phyloP scores from a whole-genome alignment of 2,113 vertebrate genomes.

The Casuarius casuarius region DNA sequence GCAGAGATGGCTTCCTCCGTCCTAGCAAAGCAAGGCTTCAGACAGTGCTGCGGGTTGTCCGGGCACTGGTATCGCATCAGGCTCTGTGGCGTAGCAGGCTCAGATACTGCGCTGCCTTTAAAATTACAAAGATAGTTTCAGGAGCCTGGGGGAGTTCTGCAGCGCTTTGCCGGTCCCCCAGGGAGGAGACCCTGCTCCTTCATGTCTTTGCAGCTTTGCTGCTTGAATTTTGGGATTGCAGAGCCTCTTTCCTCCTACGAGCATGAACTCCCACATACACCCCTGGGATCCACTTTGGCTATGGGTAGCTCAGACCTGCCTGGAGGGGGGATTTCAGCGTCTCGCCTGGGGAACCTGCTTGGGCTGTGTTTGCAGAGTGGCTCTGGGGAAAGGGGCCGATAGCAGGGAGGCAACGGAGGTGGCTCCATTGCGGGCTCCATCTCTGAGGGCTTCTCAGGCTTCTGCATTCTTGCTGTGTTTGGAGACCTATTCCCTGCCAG shows the following conservation, averaged over 20 bases:
- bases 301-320: not conserved
- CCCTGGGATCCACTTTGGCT: not conserved
- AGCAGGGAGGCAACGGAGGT: not conserved
- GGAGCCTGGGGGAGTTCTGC: not conserved
- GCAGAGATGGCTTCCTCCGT: not conserved
- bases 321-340: not conserved
- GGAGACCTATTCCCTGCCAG: fast-evolving
- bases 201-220: not conserved
- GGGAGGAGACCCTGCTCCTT: not conserved
- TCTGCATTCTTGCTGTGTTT: not conserved
- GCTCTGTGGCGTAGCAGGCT: not conserved
- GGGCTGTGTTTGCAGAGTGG: not conserved
- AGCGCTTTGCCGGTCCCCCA: not conserved
- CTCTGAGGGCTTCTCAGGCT: not conserved
- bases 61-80: not conserved
- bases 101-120: not conserved
- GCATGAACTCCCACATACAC: not conserved
- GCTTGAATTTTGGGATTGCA: not conserved
- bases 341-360: not conserved
- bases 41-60: not conserved
- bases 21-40: not conserved
- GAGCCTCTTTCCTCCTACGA: not conserved
- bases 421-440: fast-evolving
- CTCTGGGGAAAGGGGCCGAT: not conserved
- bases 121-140: not conserved